Evolutionary conservation across 2,888 invertebrate genomes (phyloP), one percentile per base, ranked within the genome.

Genomic region (Cataglyphis albicans): DNA sequence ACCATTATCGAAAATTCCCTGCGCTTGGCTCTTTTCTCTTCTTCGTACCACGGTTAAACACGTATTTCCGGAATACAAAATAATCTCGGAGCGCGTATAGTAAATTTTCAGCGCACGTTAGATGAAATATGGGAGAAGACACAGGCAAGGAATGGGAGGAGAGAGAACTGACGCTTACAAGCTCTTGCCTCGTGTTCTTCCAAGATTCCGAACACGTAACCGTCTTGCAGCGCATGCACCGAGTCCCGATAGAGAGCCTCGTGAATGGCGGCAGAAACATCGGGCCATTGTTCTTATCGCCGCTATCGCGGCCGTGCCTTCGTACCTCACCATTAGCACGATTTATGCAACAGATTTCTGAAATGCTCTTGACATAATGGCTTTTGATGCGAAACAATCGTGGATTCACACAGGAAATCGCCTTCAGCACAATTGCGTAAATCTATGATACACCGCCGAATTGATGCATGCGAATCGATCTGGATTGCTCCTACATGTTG

Each of bases 221-320:
- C 68, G 67, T 82, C 80, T 67, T 78, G 59, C 67, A 67, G 59
- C 32, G 12, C 72, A 78, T 78, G 72, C 57, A 70, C 29, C 21
- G 29, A 38, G 52, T 44, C 38, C 55, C 74, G 61, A 81, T 68
- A 52, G 68, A 57, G 61, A 55, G 32, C 29, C 55, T n/a, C 55
- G 32, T 74, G 68, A 87, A 81, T 35, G 64, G 63, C 35, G 48
- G 44, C 70, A 68, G 74, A 82, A 87, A 81, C 63, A 82, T 75
- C 85, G 76, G 55, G 29, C 82, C 84, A 86, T 86, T 84, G 84
- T 86, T 88, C 78, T 87, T 88, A 88, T 87, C 82, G 61, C 35
- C 25, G 85, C 67, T 72, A 63, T 82, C 81, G 68, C 72, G 75
- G 25, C 55, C n/a, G 21, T 67, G 67, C 25, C 29, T 61, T 72